Base-by-base conservation (phyloP, 1,140 invertebrate species). In the Lucilia cuprina region DNA sequence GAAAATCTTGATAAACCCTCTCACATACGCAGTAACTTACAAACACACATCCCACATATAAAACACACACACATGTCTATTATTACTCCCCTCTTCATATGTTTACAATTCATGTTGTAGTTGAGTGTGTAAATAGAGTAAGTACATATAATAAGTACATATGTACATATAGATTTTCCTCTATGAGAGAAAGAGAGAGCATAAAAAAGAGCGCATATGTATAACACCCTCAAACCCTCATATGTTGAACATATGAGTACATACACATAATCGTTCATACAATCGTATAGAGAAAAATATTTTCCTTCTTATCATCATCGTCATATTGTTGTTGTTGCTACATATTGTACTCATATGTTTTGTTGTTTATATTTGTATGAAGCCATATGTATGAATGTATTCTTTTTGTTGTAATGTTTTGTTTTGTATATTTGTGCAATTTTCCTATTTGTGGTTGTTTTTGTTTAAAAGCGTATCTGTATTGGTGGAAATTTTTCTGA, bases 401-500 rank as follows among this genome's bases (percentile, higher is more conserved):
- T 13, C 7, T 77, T n/a, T 17, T 77, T 77, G 74, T 19, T 77
- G 74, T 41, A 30, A 30, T 74, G 65, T 74, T 74, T 41, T 41
- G 41, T 41, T 8, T 41, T 41, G 41, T 41, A 25, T 74, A 25
- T 30, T 34, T 75, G 30, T 77, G 74, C 74, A 77, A 77, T 77
- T 77, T 77, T 77, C 74, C 74, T 41, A 77, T 77, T 77, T 77
- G 74, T 77, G 74, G 34, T 17, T 77, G 74, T 77, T 34, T 35
- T 55, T 55, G 50, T 55, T 55, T 55, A 5, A 14, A 13, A 17
- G 17, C 17, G 12, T n/a, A 55, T 2, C 17, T 55, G 12, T 55
- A 77, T 41, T 77, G 74, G 74, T 41, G n/a, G 74, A 77, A 34
- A 77, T 17, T 25, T 41, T 2, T 41, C 2, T 41, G 25, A 30